Evolutionary conservation across 1,140 invertebrate genomes (phyloP).

Genomic region (Cotesia typhae): DNA sequence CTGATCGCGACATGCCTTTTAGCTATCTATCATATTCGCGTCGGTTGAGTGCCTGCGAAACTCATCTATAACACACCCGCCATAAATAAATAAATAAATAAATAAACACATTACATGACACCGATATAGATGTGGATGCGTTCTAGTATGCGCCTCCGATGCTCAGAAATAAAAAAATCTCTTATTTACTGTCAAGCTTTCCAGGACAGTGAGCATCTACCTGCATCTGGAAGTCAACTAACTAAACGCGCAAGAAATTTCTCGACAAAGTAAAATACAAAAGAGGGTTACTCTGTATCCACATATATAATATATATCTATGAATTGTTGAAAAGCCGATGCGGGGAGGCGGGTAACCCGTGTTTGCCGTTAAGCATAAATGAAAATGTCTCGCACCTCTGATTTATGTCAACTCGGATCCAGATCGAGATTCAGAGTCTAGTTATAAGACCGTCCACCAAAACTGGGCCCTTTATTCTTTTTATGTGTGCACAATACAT

Average conservation of each 20-base stretch:
- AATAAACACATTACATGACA: too few species aligned
- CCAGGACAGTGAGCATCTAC: constrained; percentile 31
- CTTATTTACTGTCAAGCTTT: constrained; percentile 31
- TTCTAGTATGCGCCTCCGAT: not conserved
- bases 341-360: constrained; percentile 41
- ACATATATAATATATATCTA: constrained; percentile 5
- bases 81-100: too few species aligned
- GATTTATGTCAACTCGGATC: constrained; percentile 38
- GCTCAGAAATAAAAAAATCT: constrained; percentile 20
- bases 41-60: too few species aligned
- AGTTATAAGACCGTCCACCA: not conserved
- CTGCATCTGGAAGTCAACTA: not conserved
- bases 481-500: too few species aligned
- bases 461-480: too few species aligned
- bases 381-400: constrained; percentile 27
- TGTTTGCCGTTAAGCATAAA: constrained; percentile 39
- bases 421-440: not conserved
- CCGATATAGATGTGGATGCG: too few species aligned
- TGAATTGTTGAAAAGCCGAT: constrained; percentile 30
- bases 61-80: too few species aligned
- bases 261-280: constrained; percentile 7
- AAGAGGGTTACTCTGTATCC: too few species aligned
- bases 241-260: constrained; percentile 20
- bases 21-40: too few species aligned
- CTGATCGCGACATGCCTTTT: too few species aligned